Percentiles rank a stretch among this genome's conserved stretches.
phyloP scores from a whole-genome alignment of 2,113 vertebrate genomes.

The Anguilla rostrata region DNA sequence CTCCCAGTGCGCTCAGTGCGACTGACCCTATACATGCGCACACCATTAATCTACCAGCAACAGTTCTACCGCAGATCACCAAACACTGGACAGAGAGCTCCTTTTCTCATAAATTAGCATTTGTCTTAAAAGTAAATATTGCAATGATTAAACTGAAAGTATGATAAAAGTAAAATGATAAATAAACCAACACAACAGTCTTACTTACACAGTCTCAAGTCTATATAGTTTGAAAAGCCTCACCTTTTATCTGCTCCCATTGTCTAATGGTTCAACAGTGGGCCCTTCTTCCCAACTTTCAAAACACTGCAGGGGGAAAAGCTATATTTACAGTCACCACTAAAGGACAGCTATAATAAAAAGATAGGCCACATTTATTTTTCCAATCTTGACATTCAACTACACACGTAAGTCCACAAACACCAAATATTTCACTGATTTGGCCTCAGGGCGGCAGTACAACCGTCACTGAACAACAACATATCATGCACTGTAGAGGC shows the following conservation, averaged over 20 bases:
- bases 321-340: neutral
- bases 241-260: constrained; percentile 98
- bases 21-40: constrained; percentile 73
- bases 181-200: neutral
- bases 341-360: neutral
- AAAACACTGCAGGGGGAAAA: neutral
- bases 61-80: neutral
- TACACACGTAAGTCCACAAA: too few relatives aligned
- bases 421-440: too few relatives aligned
- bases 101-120: too few relatives aligned
- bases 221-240: constrained; percentile 43
- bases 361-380: neutral
- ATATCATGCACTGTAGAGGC: too few relatives aligned
- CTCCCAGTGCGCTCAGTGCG: constrained; percentile 92
- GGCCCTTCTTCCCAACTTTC: neutral
- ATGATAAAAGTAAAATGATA: neutral
- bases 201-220: neutral
- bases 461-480: too few relatives aligned
- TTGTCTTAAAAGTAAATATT: too few relatives aligned
- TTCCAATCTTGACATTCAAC: too few relatives aligned
- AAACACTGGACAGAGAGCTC: neutral
- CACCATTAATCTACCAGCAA: neutral
- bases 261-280: constrained; percentile 20
- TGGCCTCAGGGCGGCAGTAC: too few relatives aligned
- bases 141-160: too few relatives aligned